Conservation (phyloP, 1,140 invertebrate genomes). For the Drosophila pachea region DNA sequence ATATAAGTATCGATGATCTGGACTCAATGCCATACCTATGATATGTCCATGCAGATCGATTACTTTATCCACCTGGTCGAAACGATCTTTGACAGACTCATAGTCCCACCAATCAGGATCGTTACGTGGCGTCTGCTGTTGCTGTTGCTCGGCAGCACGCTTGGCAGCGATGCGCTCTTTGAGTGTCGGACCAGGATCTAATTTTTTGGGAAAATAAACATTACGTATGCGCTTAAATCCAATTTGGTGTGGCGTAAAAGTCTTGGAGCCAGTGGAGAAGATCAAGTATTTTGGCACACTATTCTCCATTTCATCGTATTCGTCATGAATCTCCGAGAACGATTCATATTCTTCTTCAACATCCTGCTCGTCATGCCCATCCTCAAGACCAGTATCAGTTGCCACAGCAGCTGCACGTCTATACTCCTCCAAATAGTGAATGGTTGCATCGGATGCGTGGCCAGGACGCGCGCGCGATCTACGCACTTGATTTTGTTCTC, state of each 20-base stretch:
- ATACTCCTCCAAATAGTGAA: slow-evolving; percentile 69
- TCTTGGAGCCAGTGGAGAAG: slow-evolving; percentile 91
- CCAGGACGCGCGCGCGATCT: slow-evolving; percentile 41
- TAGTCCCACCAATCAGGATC: slow-evolving; percentile 86
- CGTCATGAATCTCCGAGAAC: slow-evolving; percentile 50
- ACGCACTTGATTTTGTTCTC: slow-evolving; percentile 41
- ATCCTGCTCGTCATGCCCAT: slow-evolving; percentile 46
- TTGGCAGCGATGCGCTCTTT: slow-evolving; percentile 84
- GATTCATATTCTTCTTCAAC: slow-evolving; percentile 62
- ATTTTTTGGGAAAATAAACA: slow-evolving; percentile 84
- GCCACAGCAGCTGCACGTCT: slow-evolving; percentile 43
- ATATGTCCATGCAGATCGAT: slow-evolving; percentile 94
- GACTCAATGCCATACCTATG: slow-evolving; percentile 92
- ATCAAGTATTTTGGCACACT: slow-evolving; percentile 86
- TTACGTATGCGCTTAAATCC: slow-evolving; percentile 90
- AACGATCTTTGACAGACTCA: slow-evolving; percentile 84
- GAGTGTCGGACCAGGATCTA: slow-evolving; percentile 85
- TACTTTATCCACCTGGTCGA: slow-evolving; percentile 89
- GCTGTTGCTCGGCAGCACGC: slow-evolving; percentile 79
- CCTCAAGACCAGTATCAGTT: slow-evolving; percentile 17
- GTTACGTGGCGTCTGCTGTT: slow-evolving; percentile 78
- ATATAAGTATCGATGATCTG: slow-evolving; percentile 92
- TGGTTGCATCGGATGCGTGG: slow-evolving; percentile 50
- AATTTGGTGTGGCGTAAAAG: slow-evolving; percentile 93
- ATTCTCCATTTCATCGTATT: slow-evolving; percentile 80